Evolutionary conservation across 2,888 invertebrate species (phyloP), one percentile per base, ranked within the genome.

Genomic region (Agriotes lineatus): DNA sequence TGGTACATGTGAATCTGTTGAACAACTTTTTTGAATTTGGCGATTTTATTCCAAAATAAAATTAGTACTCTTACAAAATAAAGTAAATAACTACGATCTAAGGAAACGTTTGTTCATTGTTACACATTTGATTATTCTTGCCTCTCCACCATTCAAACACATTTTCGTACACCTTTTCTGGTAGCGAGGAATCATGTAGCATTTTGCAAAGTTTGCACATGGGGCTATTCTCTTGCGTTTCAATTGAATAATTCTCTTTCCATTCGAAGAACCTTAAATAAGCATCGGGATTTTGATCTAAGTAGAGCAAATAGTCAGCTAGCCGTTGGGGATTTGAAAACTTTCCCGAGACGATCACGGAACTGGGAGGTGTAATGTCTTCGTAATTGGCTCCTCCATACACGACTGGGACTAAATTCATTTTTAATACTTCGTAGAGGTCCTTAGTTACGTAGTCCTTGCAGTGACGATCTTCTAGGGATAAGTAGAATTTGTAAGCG

Each of bases 381-480:
- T 80, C 77, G 81, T 91, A 91, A 77, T 88, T 85, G 59, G 87
- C 88, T 18, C 88, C 89, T 4, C 91, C 91, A 84, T 88, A 89
- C 1, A 90, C 91, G 45, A 91, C 86, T 0, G 91, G 91, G 2
- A 91, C 84, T 7, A 90, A 86, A 77, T 89, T 86, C 81, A 89
- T 87, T 64, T 88, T 85, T 72, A 86, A 84, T 0, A 84, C 85
- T 73, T 85, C 83, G 78, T 89, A 87, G 72, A 92, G 87, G 75
- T 88, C 86, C 79, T 90, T 90, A 1, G 90, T 89, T 52, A 90
- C 88, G 79, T 90, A 90, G 79, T 90, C 90, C 61, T 85, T 79
- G 73, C 91, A 89, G 68, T 91, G 84, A 7, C 91, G 90, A 80
- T 93, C 92, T 81, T 93, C 93, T 77, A 93, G 89, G 0, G 88